Conservation (phyloP, 2,888 invertebrate genomes). For the Poecilobothrus nobilitatus region DNA sequence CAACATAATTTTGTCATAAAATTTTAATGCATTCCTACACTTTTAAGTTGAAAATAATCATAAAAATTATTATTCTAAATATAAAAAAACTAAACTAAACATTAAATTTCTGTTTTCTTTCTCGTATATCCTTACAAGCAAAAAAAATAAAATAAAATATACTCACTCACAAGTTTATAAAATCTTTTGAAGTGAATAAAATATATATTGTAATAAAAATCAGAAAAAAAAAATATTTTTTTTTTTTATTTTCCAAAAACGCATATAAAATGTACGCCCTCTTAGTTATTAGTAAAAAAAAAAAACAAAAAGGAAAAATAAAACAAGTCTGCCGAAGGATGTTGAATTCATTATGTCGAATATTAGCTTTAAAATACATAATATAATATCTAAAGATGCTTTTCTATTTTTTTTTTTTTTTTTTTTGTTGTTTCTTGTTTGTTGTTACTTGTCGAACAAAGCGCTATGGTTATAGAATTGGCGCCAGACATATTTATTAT, state of each 20-base stretch:
- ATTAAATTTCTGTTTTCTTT: neutral
- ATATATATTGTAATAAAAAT: neutral
- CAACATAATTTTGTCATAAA: neutral
- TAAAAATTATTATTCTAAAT: neutral
- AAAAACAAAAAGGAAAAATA: too few relatives aligned
- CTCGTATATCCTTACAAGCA: too few relatives aligned
- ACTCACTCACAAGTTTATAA: neutral
- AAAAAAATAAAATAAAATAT: neutral
- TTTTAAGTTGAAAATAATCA: neutral
- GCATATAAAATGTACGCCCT: neutral
- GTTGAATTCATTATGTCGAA: neutral
- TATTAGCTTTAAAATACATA: neutral
- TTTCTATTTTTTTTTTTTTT: too few relatives aligned
- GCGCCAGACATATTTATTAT: neutral
- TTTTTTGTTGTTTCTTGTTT: too few relatives aligned
- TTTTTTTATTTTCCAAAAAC: neutral
- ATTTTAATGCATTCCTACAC: constrained; percentile 5
- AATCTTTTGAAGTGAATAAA: constrained; percentile 1
- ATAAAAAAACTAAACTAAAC: neutral
- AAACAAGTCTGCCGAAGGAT: neutral
- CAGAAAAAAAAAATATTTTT: too few relatives aligned
- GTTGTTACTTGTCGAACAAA: too few relatives aligned
- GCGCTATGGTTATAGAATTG: neutral
- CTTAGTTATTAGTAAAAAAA: neutral
- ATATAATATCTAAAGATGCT: too few relatives aligned